phyloP scores from a whole-genome alignment of 37 sponge, comb jelly and placozoan species.

The Mnemiopsis leidyi region DNA sequence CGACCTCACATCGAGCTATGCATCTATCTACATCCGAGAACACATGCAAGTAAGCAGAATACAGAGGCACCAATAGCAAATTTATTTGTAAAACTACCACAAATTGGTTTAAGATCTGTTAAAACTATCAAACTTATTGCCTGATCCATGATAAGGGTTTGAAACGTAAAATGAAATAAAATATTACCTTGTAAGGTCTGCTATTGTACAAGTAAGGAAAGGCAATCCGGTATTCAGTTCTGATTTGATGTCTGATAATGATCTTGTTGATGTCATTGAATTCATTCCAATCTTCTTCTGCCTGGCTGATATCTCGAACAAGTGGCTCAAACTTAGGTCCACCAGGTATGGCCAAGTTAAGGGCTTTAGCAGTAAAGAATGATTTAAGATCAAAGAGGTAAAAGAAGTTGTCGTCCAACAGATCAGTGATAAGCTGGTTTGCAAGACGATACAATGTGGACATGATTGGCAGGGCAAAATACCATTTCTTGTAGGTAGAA shows the following conservation, averaged over 20 bases:
- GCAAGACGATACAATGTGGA: conserved; percentile 98
- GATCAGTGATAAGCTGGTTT: conserved; percentile 96
- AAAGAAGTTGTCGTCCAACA: conserved; percentile 96
- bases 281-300: conserved; percentile 99
- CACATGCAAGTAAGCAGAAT: too few species aligned
- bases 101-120: too few species aligned
- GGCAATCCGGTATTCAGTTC: conserved; percentile 97
- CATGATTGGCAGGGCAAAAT: conserved; percentile 86
- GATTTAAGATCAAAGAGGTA: conserved; percentile 98
- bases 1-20: too few species aligned
- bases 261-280: conserved; percentile 99
- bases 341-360: conserved; percentile 98
- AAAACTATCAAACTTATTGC: too few species aligned
- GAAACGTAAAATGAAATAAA: neutral
- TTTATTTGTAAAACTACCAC: too few species aligned
- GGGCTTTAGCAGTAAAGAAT: conserved; percentile 98
- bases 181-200: conserved; percentile 72
- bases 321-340: conserved; percentile 99
- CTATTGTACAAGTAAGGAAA: conserved; percentile 99
- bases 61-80: too few species aligned
- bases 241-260: conserved; percentile 93
- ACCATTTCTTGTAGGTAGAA: conserved; percentile 86
- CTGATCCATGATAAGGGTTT: neutral
- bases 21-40: too few species aligned
- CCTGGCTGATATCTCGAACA: conserved; percentile 75